phyloP scores from a whole-genome alignment of 1,140 invertebrate genomes.

The Acromyrmex echinatior region DNA sequence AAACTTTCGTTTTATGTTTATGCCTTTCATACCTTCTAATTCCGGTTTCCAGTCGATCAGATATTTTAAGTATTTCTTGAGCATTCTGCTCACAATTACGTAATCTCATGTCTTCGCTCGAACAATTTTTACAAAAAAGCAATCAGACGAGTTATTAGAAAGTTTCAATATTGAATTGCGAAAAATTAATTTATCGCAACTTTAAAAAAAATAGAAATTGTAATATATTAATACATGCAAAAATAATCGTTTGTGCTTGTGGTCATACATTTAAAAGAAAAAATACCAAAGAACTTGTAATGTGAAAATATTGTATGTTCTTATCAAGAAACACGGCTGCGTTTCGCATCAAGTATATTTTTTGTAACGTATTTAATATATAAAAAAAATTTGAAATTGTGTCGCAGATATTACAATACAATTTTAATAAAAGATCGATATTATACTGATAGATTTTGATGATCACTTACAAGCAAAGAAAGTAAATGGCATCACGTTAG shows the following conservation, averaged over 20 bases:
- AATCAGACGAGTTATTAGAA: background rate
- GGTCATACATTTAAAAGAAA: background rate
- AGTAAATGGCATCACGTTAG: conserved; percentile 39
- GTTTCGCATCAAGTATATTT: too few species aligned
- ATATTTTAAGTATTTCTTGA: background rate
- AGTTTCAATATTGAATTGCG: background rate
- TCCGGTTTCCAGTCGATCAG: conserved; percentile 13
- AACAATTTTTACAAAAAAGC: conserved; percentile 3
- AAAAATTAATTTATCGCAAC: background rate
- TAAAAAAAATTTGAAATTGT: background rate
- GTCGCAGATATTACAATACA: background rate
- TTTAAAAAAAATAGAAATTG: conserved; percentile 1
- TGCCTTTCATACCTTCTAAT: conserved; percentile 38
- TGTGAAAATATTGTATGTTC: background rate
- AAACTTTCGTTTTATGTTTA: conserved; percentile 39
- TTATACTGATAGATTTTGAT: background rate
- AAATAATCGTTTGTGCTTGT: background rate
- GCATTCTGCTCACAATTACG: background rate
- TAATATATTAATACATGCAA: background rate
- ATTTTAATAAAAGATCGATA: background rate
- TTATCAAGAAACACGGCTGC: background rate
- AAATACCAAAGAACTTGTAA: background rate
- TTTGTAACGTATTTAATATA: background rate
- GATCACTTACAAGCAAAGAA: conserved; percentile 30
- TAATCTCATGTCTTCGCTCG: background rate